phyloP scores from a whole-genome alignment of 2,888 invertebrate genomes.

The Chrysotoxum bicinctum region DNA sequence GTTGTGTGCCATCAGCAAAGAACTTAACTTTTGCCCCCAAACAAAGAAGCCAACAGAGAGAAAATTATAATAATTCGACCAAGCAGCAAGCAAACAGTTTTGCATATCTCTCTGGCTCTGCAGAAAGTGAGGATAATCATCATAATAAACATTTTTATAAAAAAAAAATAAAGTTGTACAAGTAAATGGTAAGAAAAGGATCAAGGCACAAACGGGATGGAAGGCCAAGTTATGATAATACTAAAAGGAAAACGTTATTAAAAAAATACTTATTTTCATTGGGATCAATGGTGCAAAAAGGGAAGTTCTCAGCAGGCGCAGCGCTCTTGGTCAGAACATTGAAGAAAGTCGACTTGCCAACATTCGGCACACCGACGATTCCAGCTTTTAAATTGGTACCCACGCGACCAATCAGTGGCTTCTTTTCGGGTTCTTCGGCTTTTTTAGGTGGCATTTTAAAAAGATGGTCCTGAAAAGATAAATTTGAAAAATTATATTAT shows the following conservation, averaged over 20 bases:
- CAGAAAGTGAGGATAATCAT: constrained; percentile 28
- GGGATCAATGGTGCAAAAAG: constrained; percentile 99
- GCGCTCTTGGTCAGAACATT: constrained; percentile 99
- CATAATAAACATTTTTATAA: constrained; percentile 42
- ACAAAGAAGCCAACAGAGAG: constrained; percentile 43
- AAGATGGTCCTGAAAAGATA: constrained; percentile 24
- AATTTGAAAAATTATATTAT: background rate
- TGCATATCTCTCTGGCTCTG: constrained; percentile 26
- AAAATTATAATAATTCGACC: constrained; percentile 63
- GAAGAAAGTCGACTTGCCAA: constrained; percentile 99
- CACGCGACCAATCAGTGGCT: constrained; percentile 95
- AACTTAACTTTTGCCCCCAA: constrained; percentile 46
- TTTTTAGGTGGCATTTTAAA: constrained; percentile 88
- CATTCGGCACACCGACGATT: constrained; percentile 96
- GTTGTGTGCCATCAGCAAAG: constrained; percentile 44
- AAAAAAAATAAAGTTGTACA: constrained; percentile 16
- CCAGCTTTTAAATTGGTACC: constrained; percentile 98
- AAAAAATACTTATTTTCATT: constrained; percentile 98
- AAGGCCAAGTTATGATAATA: constrained; percentile 11
- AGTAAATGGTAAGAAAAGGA: constrained; percentile 1
- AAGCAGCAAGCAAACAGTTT: constrained; percentile 46
- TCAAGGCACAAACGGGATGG: constrained; percentile 26
- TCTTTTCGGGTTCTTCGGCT: constrained; percentile 93
- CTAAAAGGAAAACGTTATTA: constrained; percentile 44
- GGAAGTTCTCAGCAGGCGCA: constrained; percentile 99